Percentiles rank a stretch among this genome's conserved stretches.
phyloP scores from a whole-genome alignment of 2,113 vertebrate species.

The Hemiprocne comata region DNA sequence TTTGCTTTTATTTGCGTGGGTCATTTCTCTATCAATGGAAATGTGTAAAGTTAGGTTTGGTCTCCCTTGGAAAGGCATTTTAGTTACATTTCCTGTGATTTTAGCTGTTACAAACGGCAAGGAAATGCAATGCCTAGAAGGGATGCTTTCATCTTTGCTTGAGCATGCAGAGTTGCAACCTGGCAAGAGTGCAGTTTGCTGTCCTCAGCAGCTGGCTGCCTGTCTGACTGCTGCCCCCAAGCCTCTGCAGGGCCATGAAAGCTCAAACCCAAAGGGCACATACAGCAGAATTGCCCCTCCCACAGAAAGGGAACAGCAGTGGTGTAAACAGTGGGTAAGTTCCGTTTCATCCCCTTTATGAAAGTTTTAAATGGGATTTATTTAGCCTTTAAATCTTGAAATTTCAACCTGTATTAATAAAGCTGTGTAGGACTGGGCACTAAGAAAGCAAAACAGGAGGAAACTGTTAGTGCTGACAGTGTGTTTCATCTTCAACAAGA shows the following conservation, averaged over 20 bases:
- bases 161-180: accelerated
- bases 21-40: background rate
- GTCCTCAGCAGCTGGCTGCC: background rate
- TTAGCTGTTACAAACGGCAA: background rate
- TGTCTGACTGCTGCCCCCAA: background rate
- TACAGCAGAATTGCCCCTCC: accelerated
- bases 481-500: background rate
- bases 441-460: background rate
- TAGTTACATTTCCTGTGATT: background rate
- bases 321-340: background rate
- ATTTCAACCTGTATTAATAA: background rate
- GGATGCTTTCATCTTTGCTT: background rate
- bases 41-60: background rate
- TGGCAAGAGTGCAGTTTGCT: background rate
- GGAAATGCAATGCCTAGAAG: accelerated
- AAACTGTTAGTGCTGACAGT: background rate
- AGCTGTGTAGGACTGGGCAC: background rate
- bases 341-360: background rate
- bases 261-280: background rate
- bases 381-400: background rate
- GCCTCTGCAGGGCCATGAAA: no score
- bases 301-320: background rate
- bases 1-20: background rate
- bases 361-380: background rate
- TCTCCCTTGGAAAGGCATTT: background rate